Conservation (phyloP, 2,797 vertebrate species). For the Bovichtus diacanthus region DNA sequence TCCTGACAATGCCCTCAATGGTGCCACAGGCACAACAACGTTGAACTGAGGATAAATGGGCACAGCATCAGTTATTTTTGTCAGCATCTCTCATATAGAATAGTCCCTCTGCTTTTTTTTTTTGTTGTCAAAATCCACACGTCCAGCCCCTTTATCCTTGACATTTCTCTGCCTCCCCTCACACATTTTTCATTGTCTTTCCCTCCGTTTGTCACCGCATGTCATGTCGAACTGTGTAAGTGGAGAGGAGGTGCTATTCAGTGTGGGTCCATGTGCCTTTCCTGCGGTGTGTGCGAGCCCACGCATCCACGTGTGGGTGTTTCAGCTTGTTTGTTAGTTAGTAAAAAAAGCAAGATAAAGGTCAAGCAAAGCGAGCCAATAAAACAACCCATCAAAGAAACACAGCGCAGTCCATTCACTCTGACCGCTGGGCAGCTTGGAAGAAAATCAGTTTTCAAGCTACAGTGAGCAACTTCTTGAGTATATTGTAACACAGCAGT, state of each 20-base stretch:
- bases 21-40: background rate
- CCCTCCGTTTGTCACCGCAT: background rate
- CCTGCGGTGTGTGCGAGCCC: background rate
- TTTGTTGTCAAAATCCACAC: background rate
- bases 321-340: conserved; percentile 16
- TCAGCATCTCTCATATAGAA: background rate
- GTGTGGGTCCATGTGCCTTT: background rate
- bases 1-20: conserved; percentile 3
- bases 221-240: background rate
- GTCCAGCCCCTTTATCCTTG: background rate
- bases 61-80: background rate
- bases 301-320: conserved; percentile 14
- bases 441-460: background rate
- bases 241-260: background rate
- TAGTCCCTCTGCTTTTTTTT: background rate
- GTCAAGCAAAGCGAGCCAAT: conserved; percentile 15
- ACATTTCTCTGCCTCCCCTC: background rate
- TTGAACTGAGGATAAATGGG: background rate
- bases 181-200: background rate
- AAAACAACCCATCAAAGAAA: background rate
- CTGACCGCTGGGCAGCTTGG: background rate
- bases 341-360: conserved; percentile 28
- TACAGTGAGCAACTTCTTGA: background rate
- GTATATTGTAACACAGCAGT: background rate
- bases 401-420: background rate